phyloP scores from a whole-genome alignment of 2,888 invertebrate species.

The Heliconius hortense region DNA sequence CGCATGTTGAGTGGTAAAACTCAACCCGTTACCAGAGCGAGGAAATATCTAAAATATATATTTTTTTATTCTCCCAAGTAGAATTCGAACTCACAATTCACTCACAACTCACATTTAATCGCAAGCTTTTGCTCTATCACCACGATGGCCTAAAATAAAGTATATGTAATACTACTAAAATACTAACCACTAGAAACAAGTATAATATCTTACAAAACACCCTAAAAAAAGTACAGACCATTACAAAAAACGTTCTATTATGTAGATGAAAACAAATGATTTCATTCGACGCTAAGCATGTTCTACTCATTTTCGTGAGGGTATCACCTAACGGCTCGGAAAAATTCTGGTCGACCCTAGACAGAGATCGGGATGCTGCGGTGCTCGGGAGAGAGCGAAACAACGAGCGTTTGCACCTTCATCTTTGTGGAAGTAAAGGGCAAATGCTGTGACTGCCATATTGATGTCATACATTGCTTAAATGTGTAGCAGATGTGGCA shows the following conservation, averaged over 20 bases:
- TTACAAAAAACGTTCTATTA: constrained; percentile 45
- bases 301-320: constrained; percentile 63
- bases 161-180: neutral
- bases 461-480: constrained; percentile 64
- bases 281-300: constrained; percentile 70
- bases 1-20: too few relatives aligned
- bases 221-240: constrained; percentile 25
- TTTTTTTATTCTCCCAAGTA: too few relatives aligned
- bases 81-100: too few relatives aligned
- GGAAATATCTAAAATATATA: too few relatives aligned
- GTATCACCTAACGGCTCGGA: constrained; percentile 59
- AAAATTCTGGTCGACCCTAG: constrained; percentile 55
- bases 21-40: too few relatives aligned
- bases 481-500: constrained; percentile 58
- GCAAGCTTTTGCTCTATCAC: too few relatives aligned
- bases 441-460: constrained; percentile 54
- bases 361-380: constrained; percentile 44
- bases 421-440: constrained; percentile 46
- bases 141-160: neutral
- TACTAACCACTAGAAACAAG: neutral
- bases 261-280: constrained; percentile 68
- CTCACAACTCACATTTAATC: too few relatives aligned
- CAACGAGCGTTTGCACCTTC: constrained; percentile 41
- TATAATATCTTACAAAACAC: constrained; percentile 5
- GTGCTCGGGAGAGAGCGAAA: constrained; percentile 44